A percentile compares a stretch with the other conserved stretches of the same genome.
These are phyloP conservation scores for Enteromius radiatus DNA, from an alignment of 2,797 vertebrate species.

Conservation along the genomic window DNA sequence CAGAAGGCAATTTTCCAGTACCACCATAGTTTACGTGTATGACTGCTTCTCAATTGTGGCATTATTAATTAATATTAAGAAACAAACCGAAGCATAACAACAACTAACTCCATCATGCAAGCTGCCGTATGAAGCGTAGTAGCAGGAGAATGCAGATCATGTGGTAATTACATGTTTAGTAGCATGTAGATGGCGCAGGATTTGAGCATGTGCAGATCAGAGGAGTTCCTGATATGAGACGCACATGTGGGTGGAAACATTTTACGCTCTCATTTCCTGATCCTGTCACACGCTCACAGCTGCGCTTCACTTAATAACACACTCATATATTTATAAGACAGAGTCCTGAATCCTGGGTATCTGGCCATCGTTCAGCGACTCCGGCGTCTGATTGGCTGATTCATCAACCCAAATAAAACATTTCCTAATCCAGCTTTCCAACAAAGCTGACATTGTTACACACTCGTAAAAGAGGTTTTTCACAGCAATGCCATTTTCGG, in stretches of 20 bases:
- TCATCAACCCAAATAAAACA: neutral
- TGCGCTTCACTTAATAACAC: neutral
- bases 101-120: neutral
- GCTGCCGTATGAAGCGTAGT: neutral
- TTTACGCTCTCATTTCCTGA: conserved; percentile 31
- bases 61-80: neutral
- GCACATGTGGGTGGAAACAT: conserved; percentile 9
- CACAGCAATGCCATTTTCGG: neutral
- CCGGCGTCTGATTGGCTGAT: neutral
- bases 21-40: neutral
- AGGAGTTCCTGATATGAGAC: neutral
- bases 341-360: neutral
- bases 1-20: too few species aligned
- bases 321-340: neutral
- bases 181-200: conserved; percentile 47
- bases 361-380: neutral
- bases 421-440: neutral
- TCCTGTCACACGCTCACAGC: conserved; percentile 11
- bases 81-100: neutral
- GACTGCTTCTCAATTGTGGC: neutral
- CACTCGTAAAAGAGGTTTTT: neutral
- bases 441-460: neutral
- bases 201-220: conserved; percentile 43
- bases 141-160: neutral
- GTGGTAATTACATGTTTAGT: neutral